These are phyloP conservation scores for Diorhabda sublineata DNA, from an alignment of 1,140 invertebrate genomes.

Conservation along the genomic window DNA sequence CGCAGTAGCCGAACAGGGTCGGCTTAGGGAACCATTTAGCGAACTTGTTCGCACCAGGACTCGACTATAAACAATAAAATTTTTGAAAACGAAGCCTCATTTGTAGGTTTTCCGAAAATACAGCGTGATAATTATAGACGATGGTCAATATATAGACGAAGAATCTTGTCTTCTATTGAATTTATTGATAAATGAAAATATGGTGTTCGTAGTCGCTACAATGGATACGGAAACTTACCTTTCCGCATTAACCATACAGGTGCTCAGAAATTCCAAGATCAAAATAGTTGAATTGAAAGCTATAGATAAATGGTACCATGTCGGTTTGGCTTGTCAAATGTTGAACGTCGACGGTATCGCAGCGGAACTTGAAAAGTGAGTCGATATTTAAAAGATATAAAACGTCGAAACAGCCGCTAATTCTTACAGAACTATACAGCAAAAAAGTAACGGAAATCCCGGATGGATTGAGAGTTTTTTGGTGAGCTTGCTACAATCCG, in stretches of 20 bases:
- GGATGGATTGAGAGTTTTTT: slow-evolving; percentile 64
- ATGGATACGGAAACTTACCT: slow-evolving; percentile 31
- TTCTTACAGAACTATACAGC: slow-evolving; percentile 52
- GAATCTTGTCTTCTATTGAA: slow-evolving; percentile 52
- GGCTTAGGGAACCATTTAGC: too few species aligned
- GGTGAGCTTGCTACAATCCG: slow-evolving; percentile 54
- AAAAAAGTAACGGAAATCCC: slow-evolving; percentile 56
- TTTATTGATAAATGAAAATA: slow-evolving; percentile 36
- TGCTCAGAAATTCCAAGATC: slow-evolving; percentile 38
- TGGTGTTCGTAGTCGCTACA: slow-evolving; percentile 32
- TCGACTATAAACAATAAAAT: not conserved
- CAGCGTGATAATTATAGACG: slow-evolving; percentile 54
- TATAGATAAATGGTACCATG: slow-evolving; percentile 55
- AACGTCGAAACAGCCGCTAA: not conserved
- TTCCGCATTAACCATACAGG: slow-evolving; percentile 21
- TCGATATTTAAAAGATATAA: not conserved
- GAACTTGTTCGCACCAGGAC: too few species aligned
- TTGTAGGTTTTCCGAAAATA: slow-evolving; percentile 42
- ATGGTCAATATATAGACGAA: slow-evolving; percentile 52
- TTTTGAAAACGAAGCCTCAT: slow-evolving; percentile 4
- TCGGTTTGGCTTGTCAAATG: slow-evolving; percentile 58
- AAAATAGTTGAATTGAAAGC: slow-evolving; percentile 36
- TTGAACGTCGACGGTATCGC: slow-evolving; percentile 57
- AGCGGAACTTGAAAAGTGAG: slow-evolving; percentile 58
- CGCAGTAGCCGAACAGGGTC: too few species aligned